Conservation (phyloP, 1,140 invertebrate genomes). For the Armadillidium nasatum region DNA sequence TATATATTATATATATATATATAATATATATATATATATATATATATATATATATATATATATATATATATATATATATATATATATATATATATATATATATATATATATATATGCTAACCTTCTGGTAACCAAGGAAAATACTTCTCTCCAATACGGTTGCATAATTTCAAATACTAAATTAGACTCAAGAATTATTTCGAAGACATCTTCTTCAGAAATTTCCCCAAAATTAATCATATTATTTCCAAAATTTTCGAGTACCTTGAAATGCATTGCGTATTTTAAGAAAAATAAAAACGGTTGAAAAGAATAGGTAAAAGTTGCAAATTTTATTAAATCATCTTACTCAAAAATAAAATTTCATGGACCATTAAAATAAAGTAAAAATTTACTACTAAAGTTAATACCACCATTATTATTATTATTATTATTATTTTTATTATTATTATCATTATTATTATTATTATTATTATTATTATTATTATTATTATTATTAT, state of each 20-base stretch:
- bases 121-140: neutral
- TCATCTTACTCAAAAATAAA: neutral
- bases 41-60: no score
- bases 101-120: no score
- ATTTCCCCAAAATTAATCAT: neutral
- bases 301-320: no score
- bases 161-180: neutral
- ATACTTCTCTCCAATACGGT: neutral
- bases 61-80: no score
- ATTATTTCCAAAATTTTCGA: neutral
- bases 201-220: neutral
- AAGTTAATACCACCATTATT: neutral
- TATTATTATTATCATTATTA: neutral
- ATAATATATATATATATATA: no score
- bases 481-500: no score
- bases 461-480: no score
- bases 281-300: no score
- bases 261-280: neutral
- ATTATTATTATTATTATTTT: neutral
- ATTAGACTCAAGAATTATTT: neutral
- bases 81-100: no score
- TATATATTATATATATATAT: no score
- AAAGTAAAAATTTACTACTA: neutral
- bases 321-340: no score
- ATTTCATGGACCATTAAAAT: neutral